These are phyloP conservation scores for Scrobipalpa atriplicella DNA, from an alignment of 2,888 invertebrate species.

Conservation along the genomic window DNA sequence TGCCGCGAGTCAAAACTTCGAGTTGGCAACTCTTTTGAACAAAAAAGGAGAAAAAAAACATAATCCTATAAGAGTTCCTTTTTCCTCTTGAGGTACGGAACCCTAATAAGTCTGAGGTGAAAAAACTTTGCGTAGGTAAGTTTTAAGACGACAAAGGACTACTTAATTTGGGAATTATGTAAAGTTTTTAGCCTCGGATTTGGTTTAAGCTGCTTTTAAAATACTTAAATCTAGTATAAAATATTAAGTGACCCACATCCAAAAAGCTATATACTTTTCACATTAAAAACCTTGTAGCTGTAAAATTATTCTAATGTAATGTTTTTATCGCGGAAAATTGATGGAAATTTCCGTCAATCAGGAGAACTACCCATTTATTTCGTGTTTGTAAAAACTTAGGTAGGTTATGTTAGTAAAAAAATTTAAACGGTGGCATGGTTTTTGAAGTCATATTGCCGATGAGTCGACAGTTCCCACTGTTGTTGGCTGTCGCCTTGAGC, in stretches of 20 bases:
- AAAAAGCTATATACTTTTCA: too few species aligned
- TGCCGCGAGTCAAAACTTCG: slow-evolving; percentile 16
- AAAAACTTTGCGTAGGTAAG: slow-evolving; percentile 21
- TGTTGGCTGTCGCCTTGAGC: too few species aligned
- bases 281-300: too few species aligned
- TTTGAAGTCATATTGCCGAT: too few species aligned
- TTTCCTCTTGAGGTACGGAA: too few species aligned
- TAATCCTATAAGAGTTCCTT: slow-evolving; percentile 33
- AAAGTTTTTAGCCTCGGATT: background rate
- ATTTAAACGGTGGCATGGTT: background rate
- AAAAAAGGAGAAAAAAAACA: slow-evolving; percentile 6
- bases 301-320: too few species aligned
- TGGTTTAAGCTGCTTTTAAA: slow-evolving; percentile 9
- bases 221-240: slow-evolving; percentile 11
- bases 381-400: too few species aligned
- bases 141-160: slow-evolving; percentile 4
- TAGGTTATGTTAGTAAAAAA: background rate
- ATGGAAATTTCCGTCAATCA: too few species aligned
- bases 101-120: slow-evolving; percentile 18
- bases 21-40: slow-evolving; percentile 25
- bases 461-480: too few species aligned
- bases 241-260: too few species aligned
- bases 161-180: background rate
- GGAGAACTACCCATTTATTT: too few species aligned
- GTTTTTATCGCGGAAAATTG: too few species aligned